A percentile compares a stretch with the other conserved stretches of the same genome.
These are phyloP conservation scores for Vespertilio murinus DNA, from an alignment of 2,797 vertebrate genomes.

Conservation along the genomic window DNA sequence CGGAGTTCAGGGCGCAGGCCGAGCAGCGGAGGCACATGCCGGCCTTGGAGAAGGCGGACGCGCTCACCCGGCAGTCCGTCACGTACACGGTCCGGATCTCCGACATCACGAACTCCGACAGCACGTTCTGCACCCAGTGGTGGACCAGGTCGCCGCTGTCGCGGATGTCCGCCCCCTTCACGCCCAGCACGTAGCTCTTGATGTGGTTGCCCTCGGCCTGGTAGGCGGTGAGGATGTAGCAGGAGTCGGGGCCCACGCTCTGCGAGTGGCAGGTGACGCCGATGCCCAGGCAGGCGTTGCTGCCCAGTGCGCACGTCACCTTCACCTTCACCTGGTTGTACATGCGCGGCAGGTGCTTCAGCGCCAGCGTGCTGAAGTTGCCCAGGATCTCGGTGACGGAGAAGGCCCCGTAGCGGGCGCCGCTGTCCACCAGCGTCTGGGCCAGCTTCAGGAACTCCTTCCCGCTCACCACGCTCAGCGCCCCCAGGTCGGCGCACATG, in stretches of 20 bases:
- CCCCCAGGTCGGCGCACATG: constrained; percentile 96
- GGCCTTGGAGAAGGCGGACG: constrained; percentile 91
- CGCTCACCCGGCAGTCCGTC: constrained; percentile 93
- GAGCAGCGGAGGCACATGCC: constrained; percentile 95
- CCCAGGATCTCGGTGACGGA: constrained; percentile 95
- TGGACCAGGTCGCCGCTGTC: constrained; percentile 96
- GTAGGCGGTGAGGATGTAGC: constrained; percentile 95
- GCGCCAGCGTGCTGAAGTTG: constrained; percentile 95
- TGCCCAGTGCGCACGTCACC: constrained; percentile 97
- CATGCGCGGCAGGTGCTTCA: constrained; percentile 97
- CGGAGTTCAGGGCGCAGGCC: constrained; percentile 94
- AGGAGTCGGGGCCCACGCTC: constrained; percentile 92
- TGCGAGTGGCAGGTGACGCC: constrained; percentile 97
- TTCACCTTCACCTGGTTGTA: constrained; percentile 99
- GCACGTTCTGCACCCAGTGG: constrained; percentile 98
- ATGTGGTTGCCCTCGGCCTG: constrained; percentile 96
- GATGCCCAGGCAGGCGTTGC: constrained; percentile 94
- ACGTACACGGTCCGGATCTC: constrained; percentile 98
- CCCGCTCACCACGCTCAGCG: constrained; percentile 93
- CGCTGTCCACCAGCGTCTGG: constrained; percentile 97
- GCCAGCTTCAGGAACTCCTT: constrained; percentile 99
- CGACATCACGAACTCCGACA: constrained; percentile 99
- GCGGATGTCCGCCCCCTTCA: constrained; percentile 92
- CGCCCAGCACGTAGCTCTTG: constrained; percentile 95
- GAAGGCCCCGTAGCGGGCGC: constrained; percentile 96